Evolutionary conservation across 2,113 vertebrate species (phyloP).

Genomic region (Jaculus jaculus): DNA sequence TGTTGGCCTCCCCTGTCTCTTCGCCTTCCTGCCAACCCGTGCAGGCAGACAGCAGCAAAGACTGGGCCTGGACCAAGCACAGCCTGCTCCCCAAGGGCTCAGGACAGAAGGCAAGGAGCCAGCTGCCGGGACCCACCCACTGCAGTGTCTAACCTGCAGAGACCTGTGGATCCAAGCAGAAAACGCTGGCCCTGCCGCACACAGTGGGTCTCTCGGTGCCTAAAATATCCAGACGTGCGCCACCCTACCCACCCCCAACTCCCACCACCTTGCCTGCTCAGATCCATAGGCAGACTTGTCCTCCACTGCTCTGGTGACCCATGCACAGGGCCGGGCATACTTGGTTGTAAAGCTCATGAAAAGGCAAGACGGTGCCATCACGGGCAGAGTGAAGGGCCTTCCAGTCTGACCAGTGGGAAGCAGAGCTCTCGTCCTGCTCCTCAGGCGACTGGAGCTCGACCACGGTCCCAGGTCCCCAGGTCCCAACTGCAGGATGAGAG

Average conservation of each 20-base stretch:
- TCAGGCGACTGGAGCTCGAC: not conserved
- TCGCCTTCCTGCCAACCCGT: not conserved
- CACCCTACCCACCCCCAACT: not conserved
- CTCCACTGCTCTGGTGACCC: too few relatives aligned
- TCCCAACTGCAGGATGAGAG: too few relatives aligned
- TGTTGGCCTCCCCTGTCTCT: not conserved
- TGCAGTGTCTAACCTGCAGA: not conserved
- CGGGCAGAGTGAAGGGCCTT: not conserved
- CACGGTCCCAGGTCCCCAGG: not conserved
- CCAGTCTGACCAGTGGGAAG: not conserved
- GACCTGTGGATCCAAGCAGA: rapidly evolving
- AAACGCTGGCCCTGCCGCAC: not conserved
- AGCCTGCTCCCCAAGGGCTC: not conserved
- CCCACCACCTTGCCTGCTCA: not conserved
- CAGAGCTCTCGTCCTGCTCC: not conserved
- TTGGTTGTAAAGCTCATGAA: not conserved
- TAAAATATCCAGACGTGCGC: not conserved
- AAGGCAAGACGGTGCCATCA: not conserved
- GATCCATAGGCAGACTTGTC: not conserved
- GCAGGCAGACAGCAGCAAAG: not conserved
- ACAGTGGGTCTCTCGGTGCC: not conserved
- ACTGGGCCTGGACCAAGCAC: not conserved
- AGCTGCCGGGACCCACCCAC: not conserved
- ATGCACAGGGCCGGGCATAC: not conserved
- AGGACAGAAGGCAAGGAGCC: not conserved